Conservation (phyloP, 2,797 vertebrate genomes). For the Tragelaphus oryx region DNA sequence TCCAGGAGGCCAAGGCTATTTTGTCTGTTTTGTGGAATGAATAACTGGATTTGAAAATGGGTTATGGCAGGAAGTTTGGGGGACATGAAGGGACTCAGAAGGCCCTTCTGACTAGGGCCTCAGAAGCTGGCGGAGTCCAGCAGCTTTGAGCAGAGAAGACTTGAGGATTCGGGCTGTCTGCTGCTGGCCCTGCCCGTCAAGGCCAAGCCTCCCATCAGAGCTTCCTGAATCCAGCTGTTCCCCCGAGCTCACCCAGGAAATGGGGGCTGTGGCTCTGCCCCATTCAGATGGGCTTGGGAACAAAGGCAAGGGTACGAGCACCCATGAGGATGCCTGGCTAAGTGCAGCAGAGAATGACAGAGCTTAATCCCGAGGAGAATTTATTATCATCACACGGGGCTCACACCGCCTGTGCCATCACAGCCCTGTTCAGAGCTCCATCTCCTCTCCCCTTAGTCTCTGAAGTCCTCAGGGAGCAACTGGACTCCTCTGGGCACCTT, state of each 20-base stretch:
- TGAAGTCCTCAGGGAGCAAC: neutral
- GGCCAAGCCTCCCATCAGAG: neutral
- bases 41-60: neutral
- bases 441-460: neutral
- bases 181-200: neutral
- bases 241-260: neutral
- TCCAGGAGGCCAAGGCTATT: neutral
- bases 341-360: neutral
- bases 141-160: neutral
- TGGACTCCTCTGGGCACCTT: neutral
- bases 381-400: neutral
- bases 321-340: neutral
- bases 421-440: neutral
- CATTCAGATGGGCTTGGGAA: accelerated
- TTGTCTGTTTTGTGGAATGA: neutral
- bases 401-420: accelerated
- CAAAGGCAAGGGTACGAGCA: neutral
- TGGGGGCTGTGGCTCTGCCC: neutral
- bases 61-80: neutral
- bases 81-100: neutral
- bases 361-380: neutral
- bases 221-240: neutral
- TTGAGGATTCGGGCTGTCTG: neutral
- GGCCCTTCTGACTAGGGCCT: neutral
- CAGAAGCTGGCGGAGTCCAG: neutral